These are phyloP conservation scores for Tenualosa ilisha DNA, from an alignment of 2,797 vertebrate genomes.

Conservation along the genomic window DNA sequence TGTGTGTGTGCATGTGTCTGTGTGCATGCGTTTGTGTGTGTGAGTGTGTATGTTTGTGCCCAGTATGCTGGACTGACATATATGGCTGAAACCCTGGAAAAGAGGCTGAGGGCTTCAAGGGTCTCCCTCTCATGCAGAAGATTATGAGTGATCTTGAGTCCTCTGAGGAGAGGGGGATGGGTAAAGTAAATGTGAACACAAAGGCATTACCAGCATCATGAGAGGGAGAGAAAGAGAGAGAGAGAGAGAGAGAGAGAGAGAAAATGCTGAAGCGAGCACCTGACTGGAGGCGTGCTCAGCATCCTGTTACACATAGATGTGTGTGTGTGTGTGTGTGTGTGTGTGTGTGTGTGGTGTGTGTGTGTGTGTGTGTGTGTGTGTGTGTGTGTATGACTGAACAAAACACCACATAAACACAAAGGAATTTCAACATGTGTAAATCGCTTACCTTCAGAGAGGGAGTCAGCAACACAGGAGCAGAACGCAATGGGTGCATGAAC, in stretches of 20 bases:
- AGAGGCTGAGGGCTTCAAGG: background rate
- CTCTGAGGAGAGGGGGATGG: background rate
- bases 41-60: background rate
- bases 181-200: background rate
- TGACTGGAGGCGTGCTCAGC: background rate
- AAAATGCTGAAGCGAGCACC: background rate
- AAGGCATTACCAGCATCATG: background rate
- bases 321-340: background rate
- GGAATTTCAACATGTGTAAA: background rate
- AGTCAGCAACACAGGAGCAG: conserved; percentile 27
- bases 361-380: background rate
- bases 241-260: background rate
- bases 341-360: conserved; percentile 17
- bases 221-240: background rate
- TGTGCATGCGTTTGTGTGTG: background rate
- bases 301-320: background rate
- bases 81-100: background rate
- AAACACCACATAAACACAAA: background rate
- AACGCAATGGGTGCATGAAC: background rate
- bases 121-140: background rate
- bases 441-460: conserved; percentile 57
- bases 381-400: conserved; percentile 16
- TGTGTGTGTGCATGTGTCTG: background rate
- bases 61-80: background rate
- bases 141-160: background rate